Evolutionary conservation across 2,888 invertebrate species (phyloP), one percentile per base, ranked within the genome.

Genomic region (Linnaemya tessellans): DNA sequence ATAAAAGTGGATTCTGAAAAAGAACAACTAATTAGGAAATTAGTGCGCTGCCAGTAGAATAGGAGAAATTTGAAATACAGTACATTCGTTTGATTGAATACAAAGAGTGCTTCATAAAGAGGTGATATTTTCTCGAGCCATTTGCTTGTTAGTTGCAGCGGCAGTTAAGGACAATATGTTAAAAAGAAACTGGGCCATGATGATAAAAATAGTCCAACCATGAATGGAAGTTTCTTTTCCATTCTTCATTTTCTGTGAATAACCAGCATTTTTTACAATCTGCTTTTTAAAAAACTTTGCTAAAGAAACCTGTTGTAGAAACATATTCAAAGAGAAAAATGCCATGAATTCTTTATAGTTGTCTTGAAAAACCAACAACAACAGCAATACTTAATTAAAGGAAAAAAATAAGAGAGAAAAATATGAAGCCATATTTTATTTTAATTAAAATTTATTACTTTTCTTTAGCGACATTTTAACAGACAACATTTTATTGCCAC

Each of bases 21-120:
- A 10, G 13, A 18, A 11, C 51, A 41, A 5, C 22, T 41, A 75
- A 79, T 79, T 79, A 54, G 38, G 15, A 64, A 79, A 64, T 71
- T 54, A 62, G 25, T 54, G 43, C 8, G 18, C 8, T 4, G 18
- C 1, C n/a, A 46, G 9, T 25, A 13, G 1, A 18, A 20, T 5
- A 62, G 9, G 3, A 49, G 51, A 49, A 25, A 15, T 13, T 11
- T 18, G 18, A 65, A 43, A 13, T 64, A 13, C 25, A 25, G 20
- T 25, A 64, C 62, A 51, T 51, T 38, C 18, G 64, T 22, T 18
- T 51, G 56, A 77, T 35, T 56, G 22, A 65, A 67, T 22, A 43
- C 41, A 41, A 25, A 11, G 15, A 41, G 35, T 15, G 35, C 1
- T 51, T 13, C 7, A 25, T 25, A 1, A 15, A 11, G 25, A 56